These are phyloP conservation scores for Arizona elegans DNA, from an alignment of 2,113 vertebrate species.

Conservation along the genomic window DNA sequence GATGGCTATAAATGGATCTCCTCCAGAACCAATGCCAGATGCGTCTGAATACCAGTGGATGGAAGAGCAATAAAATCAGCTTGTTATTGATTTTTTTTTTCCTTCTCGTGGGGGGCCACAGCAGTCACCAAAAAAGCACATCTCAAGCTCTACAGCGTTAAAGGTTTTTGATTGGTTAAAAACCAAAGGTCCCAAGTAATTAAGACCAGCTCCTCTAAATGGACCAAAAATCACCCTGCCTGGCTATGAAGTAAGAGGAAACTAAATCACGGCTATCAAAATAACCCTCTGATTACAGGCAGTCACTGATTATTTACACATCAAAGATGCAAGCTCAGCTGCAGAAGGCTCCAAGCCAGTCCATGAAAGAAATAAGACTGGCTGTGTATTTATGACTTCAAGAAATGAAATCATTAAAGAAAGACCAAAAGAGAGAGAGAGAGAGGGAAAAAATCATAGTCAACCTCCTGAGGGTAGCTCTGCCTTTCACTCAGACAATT, in stretches of 20 bases:
- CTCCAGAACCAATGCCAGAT: neutral
- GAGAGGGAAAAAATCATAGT: neutral
- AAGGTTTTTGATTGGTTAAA: neutral
- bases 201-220: neutral
- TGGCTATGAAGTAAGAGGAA: slow-evolving; percentile 31
- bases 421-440: neutral
- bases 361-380: slow-evolving; percentile 41
- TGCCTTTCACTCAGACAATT: neutral
- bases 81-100: neutral
- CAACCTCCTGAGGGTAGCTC: slow-evolving; percentile 31
- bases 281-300: slow-evolving; percentile 38
- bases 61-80: neutral
- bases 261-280: slow-evolving; percentile 46
- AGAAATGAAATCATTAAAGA: slow-evolving; percentile 31
- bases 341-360: slow-evolving; percentile 48
- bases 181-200: neutral
- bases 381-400: slow-evolving; percentile 41
- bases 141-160: neutral
- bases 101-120: neutral
- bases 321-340: slow-evolving; percentile 54
- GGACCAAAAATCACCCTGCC: neutral
- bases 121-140: neutral
- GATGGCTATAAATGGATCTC: neutral
- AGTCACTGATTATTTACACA: slow-evolving; percentile 59
- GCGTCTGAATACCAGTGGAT: neutral